phyloP scores from a whole-genome alignment of 2,797 vertebrate genomes.

The Catamblyrhynchus diadema region DNA sequence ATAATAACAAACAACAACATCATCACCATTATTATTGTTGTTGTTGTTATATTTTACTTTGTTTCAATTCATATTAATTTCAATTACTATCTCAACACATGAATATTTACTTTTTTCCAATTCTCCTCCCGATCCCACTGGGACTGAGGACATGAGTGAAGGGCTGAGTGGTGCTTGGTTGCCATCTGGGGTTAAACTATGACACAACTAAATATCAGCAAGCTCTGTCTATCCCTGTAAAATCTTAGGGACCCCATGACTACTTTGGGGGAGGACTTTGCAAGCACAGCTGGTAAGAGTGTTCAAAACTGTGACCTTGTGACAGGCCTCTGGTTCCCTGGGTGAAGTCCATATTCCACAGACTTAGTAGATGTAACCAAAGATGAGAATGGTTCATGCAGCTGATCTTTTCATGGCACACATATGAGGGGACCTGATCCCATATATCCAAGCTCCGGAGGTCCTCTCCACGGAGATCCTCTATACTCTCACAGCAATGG shows the following conservation, averaged over 20 bases:
- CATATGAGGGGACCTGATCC: neutral
- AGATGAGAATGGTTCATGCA: neutral
- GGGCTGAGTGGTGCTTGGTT: neutral
- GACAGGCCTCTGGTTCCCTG: neutral
- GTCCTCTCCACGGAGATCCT: neutral
- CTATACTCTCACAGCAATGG: neutral
- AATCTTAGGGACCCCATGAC: neutral
- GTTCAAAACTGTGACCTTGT: neutral
- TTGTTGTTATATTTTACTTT: neutral
- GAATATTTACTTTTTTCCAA: neutral
- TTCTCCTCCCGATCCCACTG: neutral
- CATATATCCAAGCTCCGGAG: neutral
- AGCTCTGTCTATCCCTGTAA: neutral
- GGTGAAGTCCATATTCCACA: neutral
- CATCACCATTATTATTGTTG: fast-evolving
- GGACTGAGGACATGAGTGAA: neutral
- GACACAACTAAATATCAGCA: neutral
- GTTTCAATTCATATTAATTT: neutral
- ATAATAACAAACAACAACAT: neutral
- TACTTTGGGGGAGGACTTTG: neutral
- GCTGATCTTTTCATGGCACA: neutral
- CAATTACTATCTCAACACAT: neutral
- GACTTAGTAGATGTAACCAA: neutral
- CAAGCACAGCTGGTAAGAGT: neutral
- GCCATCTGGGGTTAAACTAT: neutral